phyloP scores from a whole-genome alignment of 2,797 vertebrate species.

The Spondyliosoma cantharus region DNA sequence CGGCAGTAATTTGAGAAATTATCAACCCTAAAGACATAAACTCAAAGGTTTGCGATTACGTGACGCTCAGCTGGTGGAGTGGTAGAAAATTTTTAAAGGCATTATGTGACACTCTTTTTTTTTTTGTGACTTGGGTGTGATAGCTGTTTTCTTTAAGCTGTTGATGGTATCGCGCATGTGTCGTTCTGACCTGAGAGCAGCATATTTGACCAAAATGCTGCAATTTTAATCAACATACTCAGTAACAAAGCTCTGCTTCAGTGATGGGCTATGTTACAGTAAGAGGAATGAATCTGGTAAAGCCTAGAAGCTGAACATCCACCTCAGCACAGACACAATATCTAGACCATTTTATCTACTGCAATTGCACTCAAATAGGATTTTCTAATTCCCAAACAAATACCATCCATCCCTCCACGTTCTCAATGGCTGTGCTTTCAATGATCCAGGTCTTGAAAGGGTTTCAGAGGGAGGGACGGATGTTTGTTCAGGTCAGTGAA shows the following conservation, averaged over 20 bases:
- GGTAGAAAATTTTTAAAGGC: conserved; percentile 66
- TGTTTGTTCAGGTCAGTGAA: conserved; percentile 32
- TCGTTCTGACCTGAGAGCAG: conserved; percentile 62
- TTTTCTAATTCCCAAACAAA: conserved; percentile 38
- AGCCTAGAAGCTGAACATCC: conserved; percentile 53
- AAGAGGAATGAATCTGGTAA: conserved; percentile 33
- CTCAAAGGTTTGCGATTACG: conserved; percentile 22
- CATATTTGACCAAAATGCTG: conserved; percentile 27
- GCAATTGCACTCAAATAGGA: conserved; percentile 18
- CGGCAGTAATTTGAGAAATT: conserved; percentile 5
- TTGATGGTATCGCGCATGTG: background rate
- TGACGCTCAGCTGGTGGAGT: conserved; percentile 66
- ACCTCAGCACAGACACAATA: conserved; percentile 38
- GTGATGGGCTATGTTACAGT: conserved; percentile 11
- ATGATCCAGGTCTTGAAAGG: background rate
- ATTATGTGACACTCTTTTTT: conserved; percentile 58
- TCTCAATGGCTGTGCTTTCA: background rate
- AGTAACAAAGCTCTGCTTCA: conserved; percentile 1
- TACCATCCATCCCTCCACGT: conserved; percentile 19
- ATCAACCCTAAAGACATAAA: conserved; percentile 9
- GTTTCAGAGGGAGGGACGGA: conserved; percentile 32
- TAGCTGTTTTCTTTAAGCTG: conserved; percentile 14
- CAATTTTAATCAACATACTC: conserved; percentile 7
- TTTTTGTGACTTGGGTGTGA: conserved; percentile 13
- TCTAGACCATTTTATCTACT: conserved; percentile 39